Evolutionary conservation across 2,797 vertebrate species (phyloP), one percentile per base, ranked within the genome.

Genomic region (Botia kubotai): DNA sequence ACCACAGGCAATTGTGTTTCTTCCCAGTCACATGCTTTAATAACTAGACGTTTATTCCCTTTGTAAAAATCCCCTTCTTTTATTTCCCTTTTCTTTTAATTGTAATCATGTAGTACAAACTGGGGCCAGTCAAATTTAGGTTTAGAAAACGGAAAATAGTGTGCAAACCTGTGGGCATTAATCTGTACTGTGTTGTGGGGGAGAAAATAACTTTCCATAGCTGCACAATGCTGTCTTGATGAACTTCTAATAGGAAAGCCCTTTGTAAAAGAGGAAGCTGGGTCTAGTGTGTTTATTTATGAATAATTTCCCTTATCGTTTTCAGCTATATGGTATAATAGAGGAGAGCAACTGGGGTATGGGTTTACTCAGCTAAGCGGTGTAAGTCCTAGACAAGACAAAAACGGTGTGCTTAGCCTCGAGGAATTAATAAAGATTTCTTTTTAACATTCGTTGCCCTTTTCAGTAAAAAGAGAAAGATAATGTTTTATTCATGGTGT

Each of bases 401-500:
- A 50, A 73, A 73, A 86, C 75, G 29, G 60, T 77, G 77, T 77
- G 33, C 71, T 71, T 65, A 14, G 80, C 86, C 84, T 82, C 74
- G 74, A 80, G 86, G 82, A 70, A 73, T 48, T 46, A 57, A 58
- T 55, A 26, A 66, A 69, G 55, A 0, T 63, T 77, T 73, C 58
- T 82, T 86, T 77, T 82, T 85, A 81, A 55, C 43, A 70, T 82
- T 72, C 52, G 12, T 71, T 77, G 60, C 69, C 26, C 57, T 84
- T 77, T 68, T 60, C 39, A 29, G 53, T 53, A 70, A 58, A 75
- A 29, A 21, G 16, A 62, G n/a, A 8, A 14, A 63, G 75, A 26
- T 87, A 65, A 91, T 93, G 87, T 90, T 92, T 93, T 89, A 92
- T 92, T 91, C 90, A 92, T 90, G 79, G 46, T 11, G 6, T 79